Evolutionary conservation across 1,140 invertebrate species (phyloP).

Genomic region (Drosophila elegans): DNA sequence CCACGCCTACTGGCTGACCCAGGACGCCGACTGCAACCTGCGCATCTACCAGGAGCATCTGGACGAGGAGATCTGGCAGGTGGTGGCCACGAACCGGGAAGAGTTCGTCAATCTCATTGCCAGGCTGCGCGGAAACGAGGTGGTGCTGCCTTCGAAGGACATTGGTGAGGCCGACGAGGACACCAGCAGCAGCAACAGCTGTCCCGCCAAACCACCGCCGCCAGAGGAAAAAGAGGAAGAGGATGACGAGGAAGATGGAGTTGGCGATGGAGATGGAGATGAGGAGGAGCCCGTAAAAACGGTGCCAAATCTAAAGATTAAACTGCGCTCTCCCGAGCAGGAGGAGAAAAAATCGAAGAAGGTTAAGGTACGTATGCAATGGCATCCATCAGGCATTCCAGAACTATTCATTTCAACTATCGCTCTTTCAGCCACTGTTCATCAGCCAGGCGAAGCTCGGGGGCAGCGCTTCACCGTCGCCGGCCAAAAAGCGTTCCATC

Average conservation of each 20-base stretch:
- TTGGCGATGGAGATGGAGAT: constrained; percentile 37
- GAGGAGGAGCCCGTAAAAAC: constrained; percentile 44
- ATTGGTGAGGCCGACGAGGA: constrained; percentile 88
- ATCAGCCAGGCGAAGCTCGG: constrained; percentile 67
- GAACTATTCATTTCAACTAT: not conserved
- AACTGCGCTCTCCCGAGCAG: constrained; percentile 57
- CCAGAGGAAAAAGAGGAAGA: constrained; percentile 79
- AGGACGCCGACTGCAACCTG: constrained; percentile 95
- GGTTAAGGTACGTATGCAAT: constrained; percentile 59
- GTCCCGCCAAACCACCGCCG: constrained; percentile 78
- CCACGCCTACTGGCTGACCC: constrained; percentile 96
- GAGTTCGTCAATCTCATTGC: constrained; percentile 91
- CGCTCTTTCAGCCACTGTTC: constrained; percentile 53
- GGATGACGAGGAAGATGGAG: constrained; percentile 55
- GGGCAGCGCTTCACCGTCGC: constrained; percentile 44
- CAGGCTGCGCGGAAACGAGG: constrained; percentile 89
- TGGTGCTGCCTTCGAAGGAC: constrained; percentile 86
- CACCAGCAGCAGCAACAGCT: constrained; percentile 85
- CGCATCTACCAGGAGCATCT: constrained; percentile 97
- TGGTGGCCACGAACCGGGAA: constrained; percentile 94
- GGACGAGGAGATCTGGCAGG: constrained; percentile 97
- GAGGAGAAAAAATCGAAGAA: constrained; percentile 54
- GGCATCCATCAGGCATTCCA: not conserved
- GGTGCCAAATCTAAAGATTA: constrained; percentile 81
- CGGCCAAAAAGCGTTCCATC: constrained; percentile 66